Conservation (phyloP, 1,140 invertebrate species). For the Sarcophaga peregrina region DNA sequence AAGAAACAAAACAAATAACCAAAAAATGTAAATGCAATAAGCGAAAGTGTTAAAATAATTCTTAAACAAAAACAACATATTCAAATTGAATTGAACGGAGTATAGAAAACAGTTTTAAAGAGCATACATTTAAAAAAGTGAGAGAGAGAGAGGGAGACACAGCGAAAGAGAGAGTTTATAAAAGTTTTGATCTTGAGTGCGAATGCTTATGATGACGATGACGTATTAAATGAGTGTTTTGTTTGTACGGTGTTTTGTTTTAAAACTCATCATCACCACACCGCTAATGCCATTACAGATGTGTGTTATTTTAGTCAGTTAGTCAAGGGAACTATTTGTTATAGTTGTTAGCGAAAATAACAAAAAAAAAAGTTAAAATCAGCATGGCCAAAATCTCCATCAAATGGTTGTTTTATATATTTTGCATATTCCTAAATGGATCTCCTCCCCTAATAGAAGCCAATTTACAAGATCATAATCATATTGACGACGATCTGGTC, state of each 20-base stretch:
- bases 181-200: not conserved
- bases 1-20: not conserved
- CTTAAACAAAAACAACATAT: too few relatives aligned
- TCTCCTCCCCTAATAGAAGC: conserved; percentile 14
- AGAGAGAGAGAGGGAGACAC: not conserved
- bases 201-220: not conserved
- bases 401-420: conserved; percentile 1
- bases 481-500: conserved; percentile 52
- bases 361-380: not conserved
- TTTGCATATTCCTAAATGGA: conserved; percentile 14
- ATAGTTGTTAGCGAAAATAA: not conserved
- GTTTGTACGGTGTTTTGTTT: not conserved
- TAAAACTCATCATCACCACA: not conserved
- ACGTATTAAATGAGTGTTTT: conserved; percentile 6
- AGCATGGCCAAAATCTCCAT: conserved; percentile 19
- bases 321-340: not conserved
- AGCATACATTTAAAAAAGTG: not conserved
- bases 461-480: not conserved
- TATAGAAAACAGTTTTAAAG: not conserved
- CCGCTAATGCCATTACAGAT: not conserved
- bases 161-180: too few relatives aligned
- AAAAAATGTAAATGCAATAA: not conserved
- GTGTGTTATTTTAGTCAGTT: conserved; percentile 4
- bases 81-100: not conserved
- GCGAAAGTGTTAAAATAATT: too few relatives aligned